Base-by-base conservation (phyloP, 2,888 invertebrate genomes). In the Stenurella melanura region DNA sequence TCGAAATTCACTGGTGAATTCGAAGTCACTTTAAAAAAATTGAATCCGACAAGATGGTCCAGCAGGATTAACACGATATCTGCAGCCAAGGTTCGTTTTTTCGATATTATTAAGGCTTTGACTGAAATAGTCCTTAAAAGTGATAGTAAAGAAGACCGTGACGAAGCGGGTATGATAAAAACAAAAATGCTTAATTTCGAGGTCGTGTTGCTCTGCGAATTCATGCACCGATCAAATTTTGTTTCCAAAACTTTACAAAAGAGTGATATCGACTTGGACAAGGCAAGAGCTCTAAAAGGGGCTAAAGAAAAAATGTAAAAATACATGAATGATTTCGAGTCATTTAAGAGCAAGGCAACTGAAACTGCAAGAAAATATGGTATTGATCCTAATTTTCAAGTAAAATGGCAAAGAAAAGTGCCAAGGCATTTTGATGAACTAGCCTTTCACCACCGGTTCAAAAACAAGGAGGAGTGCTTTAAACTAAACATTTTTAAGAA, bases 21-120 rank as follows among this genome's bases (percentile, higher is more conserved):
- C 60, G 69, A 83, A 61, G 82, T 79, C 54, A 83, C 80, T 58
- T 77, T 85, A 76, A 83, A 86, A 82, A 83, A 83, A 81, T 73
- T 85, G 73, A 85, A 85, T 83, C 84, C 86, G 54, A 85, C 86
- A 75, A 83, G 85, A 78, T 86, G 85, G 85, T 82, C 84, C 56
- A 80, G 82, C 63, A 83, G 84, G 75, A 74, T 83, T 56, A 81
- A 81, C 75, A 76, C 83, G 26, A 78, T 84, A 80, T 73, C 77
- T 74, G 82, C 83, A 77, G 75, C 84, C 58, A 80, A 84, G 77
- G 77, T 81, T 67, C 76, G 73, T 57, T 75, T 70, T 74, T 30
- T 76, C 63, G 68, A 79, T 54, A 73, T 58, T 21, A 56, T 66
- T 38, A 67, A 73, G 56, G 57, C 66, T 12, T 42, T 73, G 57